Conservation (phyloP, 2,113 vertebrate species). For the Struthidea cinerea region DNA sequence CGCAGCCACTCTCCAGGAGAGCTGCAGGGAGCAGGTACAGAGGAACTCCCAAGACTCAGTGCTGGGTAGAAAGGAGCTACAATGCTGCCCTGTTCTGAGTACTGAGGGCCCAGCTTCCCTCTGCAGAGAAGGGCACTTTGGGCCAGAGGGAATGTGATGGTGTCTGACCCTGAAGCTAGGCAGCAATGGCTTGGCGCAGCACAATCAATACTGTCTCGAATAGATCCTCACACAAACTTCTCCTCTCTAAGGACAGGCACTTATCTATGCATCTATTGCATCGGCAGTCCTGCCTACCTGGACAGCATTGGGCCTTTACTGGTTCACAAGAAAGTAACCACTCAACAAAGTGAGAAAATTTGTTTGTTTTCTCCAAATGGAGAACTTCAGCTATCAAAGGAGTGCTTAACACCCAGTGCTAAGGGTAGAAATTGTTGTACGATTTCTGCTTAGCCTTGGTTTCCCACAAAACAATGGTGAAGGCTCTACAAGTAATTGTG, state of each 20-base stretch:
- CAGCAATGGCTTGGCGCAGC: background rate
- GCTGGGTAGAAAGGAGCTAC: background rate
- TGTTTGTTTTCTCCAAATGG: background rate
- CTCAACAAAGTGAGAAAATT: background rate
- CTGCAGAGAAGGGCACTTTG: background rate
- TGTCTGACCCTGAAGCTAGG: background rate
- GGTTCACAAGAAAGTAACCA: background rate
- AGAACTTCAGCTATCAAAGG: background rate
- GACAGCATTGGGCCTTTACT: background rate
- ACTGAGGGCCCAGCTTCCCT: background rate
- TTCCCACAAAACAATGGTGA: background rate
- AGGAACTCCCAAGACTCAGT: background rate
- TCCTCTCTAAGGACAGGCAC: background rate
- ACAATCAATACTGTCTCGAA: background rate
- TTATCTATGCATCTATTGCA: background rate
- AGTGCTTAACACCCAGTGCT: background rate
- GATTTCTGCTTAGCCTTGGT: background rate
- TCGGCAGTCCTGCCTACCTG: background rate
- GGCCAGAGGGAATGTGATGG: background rate
- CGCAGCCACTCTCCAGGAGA: background rate
- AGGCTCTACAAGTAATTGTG: background rate
- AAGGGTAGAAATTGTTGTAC: background rate
- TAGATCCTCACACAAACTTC: background rate
- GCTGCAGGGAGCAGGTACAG: background rate
- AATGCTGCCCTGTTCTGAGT: background rate